A percentile compares a stretch with the other conserved stretches of the same genome.
phyloP scores from a whole-genome alignment of 1,140 invertebrate genomes.

The Cephus cinctus region DNA sequence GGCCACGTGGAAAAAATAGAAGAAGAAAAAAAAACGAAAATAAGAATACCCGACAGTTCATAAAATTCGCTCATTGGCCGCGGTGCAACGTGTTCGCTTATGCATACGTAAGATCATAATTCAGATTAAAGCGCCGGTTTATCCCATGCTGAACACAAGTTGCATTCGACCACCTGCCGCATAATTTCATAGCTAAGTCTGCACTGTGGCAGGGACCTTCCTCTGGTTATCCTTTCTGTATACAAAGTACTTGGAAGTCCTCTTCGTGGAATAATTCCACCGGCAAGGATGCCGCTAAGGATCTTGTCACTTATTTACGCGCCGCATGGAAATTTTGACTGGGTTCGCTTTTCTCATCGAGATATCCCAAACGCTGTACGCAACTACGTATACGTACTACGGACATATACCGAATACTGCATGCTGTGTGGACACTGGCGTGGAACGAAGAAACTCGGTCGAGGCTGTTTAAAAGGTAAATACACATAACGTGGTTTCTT shows the following conservation, averaged over 20 bases:
- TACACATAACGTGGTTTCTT: too few relatives aligned
- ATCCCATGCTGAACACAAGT: slow-evolving; percentile 11
- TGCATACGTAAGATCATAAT: slow-evolving; percentile 26
- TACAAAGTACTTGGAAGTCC: too few relatives aligned
- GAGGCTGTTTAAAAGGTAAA: too few relatives aligned
- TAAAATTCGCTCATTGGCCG: slow-evolving; percentile 19
- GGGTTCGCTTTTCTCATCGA: neutral
- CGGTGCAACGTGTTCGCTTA: slow-evolving; percentile 9
- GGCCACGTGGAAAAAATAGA: slow-evolving; percentile 10
- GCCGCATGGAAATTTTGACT: neutral
- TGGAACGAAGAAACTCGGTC: too few relatives aligned
- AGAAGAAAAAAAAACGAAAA: neutral
- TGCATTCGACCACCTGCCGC: slow-evolving; percentile 26
- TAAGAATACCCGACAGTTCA: slow-evolving; percentile 9
- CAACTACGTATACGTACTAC: too few relatives aligned
- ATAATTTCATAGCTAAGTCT: slow-evolving; percentile 27
- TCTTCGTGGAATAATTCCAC: slow-evolving; percentile 14
- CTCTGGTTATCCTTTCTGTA: slow-evolving; percentile 12
- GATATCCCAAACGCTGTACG: too few relatives aligned
- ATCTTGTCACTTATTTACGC: neutral
- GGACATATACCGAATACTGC: too few relatives aligned
- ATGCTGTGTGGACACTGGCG: too few relatives aligned
- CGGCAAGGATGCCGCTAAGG: neutral
- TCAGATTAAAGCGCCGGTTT: slow-evolving; percentile 24
- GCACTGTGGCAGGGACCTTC: slow-evolving; percentile 1